Evolutionary conservation across 1,140 invertebrate species (phyloP), one percentile per base, ranked within the genome.

Genomic region (Phocides pigmalion): DNA sequence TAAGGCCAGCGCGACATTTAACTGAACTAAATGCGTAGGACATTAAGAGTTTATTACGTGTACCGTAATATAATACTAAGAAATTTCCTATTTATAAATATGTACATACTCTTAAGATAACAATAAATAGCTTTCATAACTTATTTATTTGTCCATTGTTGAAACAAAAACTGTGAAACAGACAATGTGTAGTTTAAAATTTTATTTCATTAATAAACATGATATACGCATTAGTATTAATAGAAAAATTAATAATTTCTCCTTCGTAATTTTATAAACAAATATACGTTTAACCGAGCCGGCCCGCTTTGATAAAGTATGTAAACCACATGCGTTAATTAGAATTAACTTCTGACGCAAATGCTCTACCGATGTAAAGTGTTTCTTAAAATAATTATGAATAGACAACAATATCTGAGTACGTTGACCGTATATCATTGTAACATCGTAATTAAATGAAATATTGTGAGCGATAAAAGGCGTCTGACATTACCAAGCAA

Each of bases 141-240:
- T n/a, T n/a, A n/a, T n/a, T n/a, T n/a, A n/a, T n/a, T n/a, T n/a
- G 8, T 32, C 2, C 28, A 3, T 22, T 22, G 2, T 22, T 22
- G 65, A 39, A 39, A 39, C 11, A 62, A 64, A 64, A 51, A 41
- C 44, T 20, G 58, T 64, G 64, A 73, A 73, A 72, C 77, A 58
- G 14, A 22, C 50, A 50, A 32, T 77, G 72, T 76, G 74, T 76
- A 73, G 73, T 64, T 62, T 71, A 70, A n/a, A 32, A 14, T 39
- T n/a, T 14, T 14, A 39, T 39, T 12, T 39, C 35, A 39, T 11
- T n/a, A 39, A 39, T 39, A 39, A 39, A 17, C 15, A 22, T 22
- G 19, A 47, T 9, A 47, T 8, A n/a, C 32, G 1, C 12, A 14
- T n/a, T n/a, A 39, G 35, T 39, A n/a, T 12, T 39, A 4, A 39